These are phyloP conservation scores for Andricus quercusramuli DNA, from an alignment of 2,888 invertebrate genomes.

Conservation along the genomic window DNA sequence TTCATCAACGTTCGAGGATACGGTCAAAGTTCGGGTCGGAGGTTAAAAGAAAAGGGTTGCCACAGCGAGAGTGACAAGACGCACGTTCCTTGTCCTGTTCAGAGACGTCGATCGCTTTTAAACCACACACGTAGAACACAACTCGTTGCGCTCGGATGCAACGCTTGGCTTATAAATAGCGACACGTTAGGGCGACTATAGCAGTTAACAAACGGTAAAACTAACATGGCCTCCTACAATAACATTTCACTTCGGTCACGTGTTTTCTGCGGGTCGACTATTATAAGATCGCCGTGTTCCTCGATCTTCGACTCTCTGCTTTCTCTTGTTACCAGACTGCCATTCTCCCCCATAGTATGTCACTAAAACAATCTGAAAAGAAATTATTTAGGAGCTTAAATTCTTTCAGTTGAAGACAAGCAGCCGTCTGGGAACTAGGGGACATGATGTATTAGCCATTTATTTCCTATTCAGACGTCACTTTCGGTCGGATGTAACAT, in stretches of 20 bases:
- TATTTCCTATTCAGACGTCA: neutral
- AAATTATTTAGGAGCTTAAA: conserved; percentile 19
- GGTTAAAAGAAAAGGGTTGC: conserved; percentile 31
- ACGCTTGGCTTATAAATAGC: conserved; percentile 73
- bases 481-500: no score
- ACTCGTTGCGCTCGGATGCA: conserved; percentile 60
- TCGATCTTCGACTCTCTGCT: conserved; percentile 48
- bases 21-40: conserved; percentile 25
- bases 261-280: conserved; percentile 73
- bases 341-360: conserved; percentile 32
- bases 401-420: neutral
- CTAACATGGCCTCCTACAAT: conserved; percentile 76
- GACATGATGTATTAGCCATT: neutral
- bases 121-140: conserved; percentile 68
- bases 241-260: conserved; percentile 78
- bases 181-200: conserved; percentile 60
- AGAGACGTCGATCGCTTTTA: conserved; percentile 54
- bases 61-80: conserved; percentile 28
- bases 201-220: conserved; percentile 76
- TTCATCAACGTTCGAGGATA: conserved; percentile 12
- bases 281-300: conserved; percentile 67
- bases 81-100: conserved; percentile 44
- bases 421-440: neutral
- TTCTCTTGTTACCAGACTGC: conserved; percentile 36
- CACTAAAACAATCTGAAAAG: conserved; percentile 33